A percentile compares a stretch with the other conserved stretches of the same genome.
Evolutionary conservation across 2,113 vertebrate species (phyloP).

Genomic region (Tympanuchus pallidicinctus): DNA sequence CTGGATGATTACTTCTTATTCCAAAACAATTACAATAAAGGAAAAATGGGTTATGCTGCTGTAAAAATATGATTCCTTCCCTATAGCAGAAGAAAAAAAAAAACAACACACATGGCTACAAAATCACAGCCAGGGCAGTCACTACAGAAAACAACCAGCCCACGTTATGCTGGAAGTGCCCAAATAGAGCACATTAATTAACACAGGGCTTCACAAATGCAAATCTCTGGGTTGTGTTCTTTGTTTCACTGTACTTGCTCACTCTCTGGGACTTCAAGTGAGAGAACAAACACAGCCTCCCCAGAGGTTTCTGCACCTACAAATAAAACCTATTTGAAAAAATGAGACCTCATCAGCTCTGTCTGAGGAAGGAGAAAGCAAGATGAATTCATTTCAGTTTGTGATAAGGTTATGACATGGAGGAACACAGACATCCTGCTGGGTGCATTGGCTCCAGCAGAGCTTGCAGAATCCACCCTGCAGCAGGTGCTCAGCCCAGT

Average conservation of each 20-base stretch:
- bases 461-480: not conserved
- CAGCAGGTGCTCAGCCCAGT: fast-evolving
- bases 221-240: not conserved
- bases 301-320: not conserved
- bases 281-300: not conserved
- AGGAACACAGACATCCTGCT: not conserved
- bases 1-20: constrained; percentile 82
- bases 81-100: constrained; percentile 46
- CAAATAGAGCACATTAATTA: not conserved
- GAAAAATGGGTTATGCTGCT: constrained; percentile 75
- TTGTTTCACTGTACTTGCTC: not conserved
- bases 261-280: not conserved
- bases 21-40: constrained; percentile 80
- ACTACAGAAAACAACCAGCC: not conserved
- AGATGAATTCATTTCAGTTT: not conserved
- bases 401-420: not conserved
- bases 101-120: constrained; percentile 25
- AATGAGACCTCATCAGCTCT: constrained; percentile 16
- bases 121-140: constrained; percentile 2
- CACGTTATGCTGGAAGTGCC: not conserved
- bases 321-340: not conserved
- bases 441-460: not conserved
- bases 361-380: not conserved
- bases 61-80: constrained; percentile 72
- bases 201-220: not conserved